Base-by-base conservation (phyloP, 2,113 vertebrate genomes). In the Aplodontia rufa region DNA sequence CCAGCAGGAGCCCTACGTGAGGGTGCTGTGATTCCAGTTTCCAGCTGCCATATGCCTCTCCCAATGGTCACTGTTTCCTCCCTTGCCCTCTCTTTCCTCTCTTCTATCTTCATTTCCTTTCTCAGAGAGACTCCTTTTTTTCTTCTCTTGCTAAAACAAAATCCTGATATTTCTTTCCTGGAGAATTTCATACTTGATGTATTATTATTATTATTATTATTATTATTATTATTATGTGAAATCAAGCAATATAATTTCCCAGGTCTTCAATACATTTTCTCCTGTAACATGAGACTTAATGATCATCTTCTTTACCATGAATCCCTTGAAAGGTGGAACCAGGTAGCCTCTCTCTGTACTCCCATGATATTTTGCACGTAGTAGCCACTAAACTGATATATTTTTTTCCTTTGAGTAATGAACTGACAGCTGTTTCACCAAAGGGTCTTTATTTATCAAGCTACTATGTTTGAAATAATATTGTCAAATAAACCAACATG, bases 81-180 rank as follows among this genome's bases (percentile, higher is more conserved):
- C 37, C 58, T 60, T 26, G 24, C 58, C 58, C 58, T 60, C 10
- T 81, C 6, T 88, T 68, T 75, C 10, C 6, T 58, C 20, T 87
- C n/a, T 84, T 42, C 26, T 24, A 80, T 22, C 19, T 64, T 71
- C 5, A 30, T 16, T 87, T 91, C 6, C 35, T 79, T 71, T 0
- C 19, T 87, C 17, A 66, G 1, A 32, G 45, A 89, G 24, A 40
- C 4, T 64, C 0, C 47, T 9, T 55, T 45, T 40, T 51, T 79
- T 4, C 53, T 49, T 86, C 17, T 11, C 14, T 51, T 66, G 20
- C 87, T 86, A 79, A 84, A 91, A 55, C 14, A 79, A 95, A 86
- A 75, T 35, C 1, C 22, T 42, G 49, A 32, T 79, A 6, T 4
- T 74, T 91, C 32, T 90, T 74, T 76, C n/a, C 8, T 49, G 10